Percentiles rank a stretch among this genome's conserved stretches.
These are phyloP conservation scores for Eulemur rubriventer DNA, from an alignment of 2,797 vertebrate species.

Conservation along the genomic window DNA sequence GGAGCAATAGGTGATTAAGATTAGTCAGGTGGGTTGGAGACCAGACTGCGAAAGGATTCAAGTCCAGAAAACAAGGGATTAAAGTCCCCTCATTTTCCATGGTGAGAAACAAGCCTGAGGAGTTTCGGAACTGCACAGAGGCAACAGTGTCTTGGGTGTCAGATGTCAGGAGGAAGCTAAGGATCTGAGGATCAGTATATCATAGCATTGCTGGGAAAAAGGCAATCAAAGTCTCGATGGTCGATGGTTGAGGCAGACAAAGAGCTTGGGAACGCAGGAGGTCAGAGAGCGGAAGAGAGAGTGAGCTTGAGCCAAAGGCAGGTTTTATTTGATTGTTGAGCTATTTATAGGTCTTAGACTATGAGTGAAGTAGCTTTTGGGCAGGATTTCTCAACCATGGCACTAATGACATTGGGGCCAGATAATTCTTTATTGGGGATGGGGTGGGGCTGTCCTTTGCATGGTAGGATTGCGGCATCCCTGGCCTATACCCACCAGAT, in stretches of 20 bases:
- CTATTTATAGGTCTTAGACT: neutral
- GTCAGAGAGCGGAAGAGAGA: neutral
- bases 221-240: neutral
- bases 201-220: neutral
- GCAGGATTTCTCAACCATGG: slow-evolving; percentile 19
- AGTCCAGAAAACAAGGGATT: neutral
- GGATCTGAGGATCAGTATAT: neutral
- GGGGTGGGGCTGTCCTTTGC: neutral
- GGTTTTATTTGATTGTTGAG: neutral
- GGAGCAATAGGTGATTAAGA: neutral
- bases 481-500: neutral
- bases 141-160: neutral
- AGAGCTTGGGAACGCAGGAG: neutral
- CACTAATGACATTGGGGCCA: neutral
- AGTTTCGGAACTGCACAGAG: neutral
- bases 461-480: neutral
- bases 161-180: neutral
- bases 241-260: neutral
- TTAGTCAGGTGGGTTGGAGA: neutral
- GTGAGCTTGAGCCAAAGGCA: neutral
- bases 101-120: neutral
- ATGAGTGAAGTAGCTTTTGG: neutral
- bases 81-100: neutral
- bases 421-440: neutral
- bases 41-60: neutral